These are phyloP conservation scores for Brotula barbata DNA, from an alignment of 2,797 vertebrate species.

Conservation along the genomic window DNA sequence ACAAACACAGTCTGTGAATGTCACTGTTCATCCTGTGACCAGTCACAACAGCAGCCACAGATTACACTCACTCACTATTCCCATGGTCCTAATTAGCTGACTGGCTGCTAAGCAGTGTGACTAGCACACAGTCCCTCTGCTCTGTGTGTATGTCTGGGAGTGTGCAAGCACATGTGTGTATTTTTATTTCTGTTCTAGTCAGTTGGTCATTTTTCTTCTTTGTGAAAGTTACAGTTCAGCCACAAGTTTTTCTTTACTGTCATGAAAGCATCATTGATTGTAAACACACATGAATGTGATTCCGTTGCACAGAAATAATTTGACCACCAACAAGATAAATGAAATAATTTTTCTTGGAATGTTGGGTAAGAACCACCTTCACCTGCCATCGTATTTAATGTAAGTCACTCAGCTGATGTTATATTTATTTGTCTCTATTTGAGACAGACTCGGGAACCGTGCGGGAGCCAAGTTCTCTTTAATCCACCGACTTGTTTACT, in stretches of 20 bases:
- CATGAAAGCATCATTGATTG: not conserved
- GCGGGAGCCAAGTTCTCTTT: not conserved
- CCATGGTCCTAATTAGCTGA: constrained; percentile 68
- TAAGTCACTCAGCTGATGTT: too few relatives aligned
- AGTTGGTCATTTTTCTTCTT: not conserved
- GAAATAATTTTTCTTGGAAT: too few relatives aligned
- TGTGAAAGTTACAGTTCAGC: not conserved
- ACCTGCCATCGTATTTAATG: too few relatives aligned
- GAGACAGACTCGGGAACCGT: not conserved
- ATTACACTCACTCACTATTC: constrained; percentile 55
- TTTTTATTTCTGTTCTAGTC: not conserved
- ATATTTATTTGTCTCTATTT: not conserved
- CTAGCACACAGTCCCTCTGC: constrained; percentile 29
- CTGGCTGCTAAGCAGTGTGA: constrained; percentile 57
- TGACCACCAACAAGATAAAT: too few relatives aligned
- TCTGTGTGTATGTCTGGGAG: constrained; percentile 17
- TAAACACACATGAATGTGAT: not conserved
- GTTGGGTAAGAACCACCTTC: too few relatives aligned
- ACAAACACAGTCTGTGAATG: constrained; percentile 50
- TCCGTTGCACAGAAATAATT: not conserved
- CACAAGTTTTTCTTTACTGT: not conserved
- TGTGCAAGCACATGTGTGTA: not conserved
- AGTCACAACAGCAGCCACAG: constrained; percentile 48
- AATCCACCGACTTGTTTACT: constrained; percentile 5
- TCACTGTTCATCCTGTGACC: constrained; percentile 64